phyloP scores from a whole-genome alignment of 2,888 invertebrate genomes.

The Leptinotarsa peninsularis region DNA sequence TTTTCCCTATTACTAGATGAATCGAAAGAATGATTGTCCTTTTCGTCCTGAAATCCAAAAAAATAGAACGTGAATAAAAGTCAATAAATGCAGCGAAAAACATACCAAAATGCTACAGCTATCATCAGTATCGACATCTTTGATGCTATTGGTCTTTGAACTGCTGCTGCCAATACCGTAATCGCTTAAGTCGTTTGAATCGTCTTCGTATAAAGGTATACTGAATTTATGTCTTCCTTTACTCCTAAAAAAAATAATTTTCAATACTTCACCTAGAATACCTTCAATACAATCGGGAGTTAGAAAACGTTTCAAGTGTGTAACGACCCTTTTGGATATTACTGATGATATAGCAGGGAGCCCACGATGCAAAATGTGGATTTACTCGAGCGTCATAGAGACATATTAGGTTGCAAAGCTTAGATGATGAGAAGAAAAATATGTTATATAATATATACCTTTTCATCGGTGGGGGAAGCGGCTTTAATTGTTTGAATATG shows the following conservation, averaged over 20 bases:
- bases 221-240: constrained; percentile 72
- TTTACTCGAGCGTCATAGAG: no score
- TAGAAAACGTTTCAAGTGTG: no score
- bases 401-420: no score
- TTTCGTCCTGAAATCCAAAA: constrained; percentile 56
- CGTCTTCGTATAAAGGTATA: constrained; percentile 82
- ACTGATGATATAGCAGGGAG: no score
- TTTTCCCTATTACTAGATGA: constrained; percentile 56
- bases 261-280: no score
- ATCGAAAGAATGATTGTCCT: constrained; percentile 55
- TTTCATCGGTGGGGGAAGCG: no score
- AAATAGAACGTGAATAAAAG: neutral
- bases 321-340: no score
- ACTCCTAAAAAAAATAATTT: constrained; percentile 59
- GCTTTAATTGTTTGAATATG: no score
- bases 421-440: no score
- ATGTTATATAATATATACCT: no score
- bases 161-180: constrained; percentile 74
- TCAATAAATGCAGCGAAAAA: constrained; percentile 21
- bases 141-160: constrained; percentile 61
- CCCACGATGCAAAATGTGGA: no score
- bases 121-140: constrained; percentile 63
- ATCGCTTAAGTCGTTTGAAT: constrained; percentile 86
- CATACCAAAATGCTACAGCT: constrained; percentile 61
- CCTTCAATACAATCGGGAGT: no score